phyloP scores from a whole-genome alignment of 2,888 invertebrate genomes.

The Harpagoxenus sublaevis region DNA sequence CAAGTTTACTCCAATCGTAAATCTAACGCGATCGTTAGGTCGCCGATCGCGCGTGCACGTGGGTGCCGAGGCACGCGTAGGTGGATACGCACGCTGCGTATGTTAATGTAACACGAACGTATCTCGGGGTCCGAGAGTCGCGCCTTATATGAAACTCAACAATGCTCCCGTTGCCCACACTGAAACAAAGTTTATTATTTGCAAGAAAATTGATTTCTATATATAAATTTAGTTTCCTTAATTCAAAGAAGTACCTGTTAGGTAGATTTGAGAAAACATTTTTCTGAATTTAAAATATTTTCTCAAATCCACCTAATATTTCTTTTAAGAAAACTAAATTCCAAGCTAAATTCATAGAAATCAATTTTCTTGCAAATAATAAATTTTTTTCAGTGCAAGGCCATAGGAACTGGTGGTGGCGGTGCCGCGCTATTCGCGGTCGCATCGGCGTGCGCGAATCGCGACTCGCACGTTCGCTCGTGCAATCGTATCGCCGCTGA shows the following conservation, averaged over 20 bases:
- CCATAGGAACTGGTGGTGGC: conserved; percentile 25
- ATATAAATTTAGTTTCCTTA: too few relatives aligned
- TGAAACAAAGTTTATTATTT: too few relatives aligned
- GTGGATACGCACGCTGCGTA: conserved; percentile 51
- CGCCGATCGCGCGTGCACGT: not conserved
- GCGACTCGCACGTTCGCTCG: not conserved
- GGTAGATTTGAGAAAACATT: too few relatives aligned
- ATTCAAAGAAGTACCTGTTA: too few relatives aligned
- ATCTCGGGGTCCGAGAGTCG: conserved; percentile 52
- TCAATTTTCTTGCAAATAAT: too few relatives aligned
- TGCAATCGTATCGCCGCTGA: conserved; percentile 7
- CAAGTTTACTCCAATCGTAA: conserved; percentile 24
- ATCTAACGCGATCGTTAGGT: not conserved
- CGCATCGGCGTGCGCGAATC: not conserved
- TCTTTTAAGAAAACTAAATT: too few relatives aligned
- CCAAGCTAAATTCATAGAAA: too few relatives aligned
- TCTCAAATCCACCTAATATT: too few relatives aligned
- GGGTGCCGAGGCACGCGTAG: conserved; percentile 54
- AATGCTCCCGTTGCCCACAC: not conserved
- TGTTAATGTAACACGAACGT: conserved; percentile 25
- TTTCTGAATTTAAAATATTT: too few relatives aligned
- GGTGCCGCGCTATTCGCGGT: not conserved
- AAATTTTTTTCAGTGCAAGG: too few relatives aligned
- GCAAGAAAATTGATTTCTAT: too few relatives aligned
- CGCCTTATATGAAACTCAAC: conserved; percentile 68